phyloP scores from a whole-genome alignment of 2,888 invertebrate species.

The Hydrotaea cyrtoneurina region DNA sequence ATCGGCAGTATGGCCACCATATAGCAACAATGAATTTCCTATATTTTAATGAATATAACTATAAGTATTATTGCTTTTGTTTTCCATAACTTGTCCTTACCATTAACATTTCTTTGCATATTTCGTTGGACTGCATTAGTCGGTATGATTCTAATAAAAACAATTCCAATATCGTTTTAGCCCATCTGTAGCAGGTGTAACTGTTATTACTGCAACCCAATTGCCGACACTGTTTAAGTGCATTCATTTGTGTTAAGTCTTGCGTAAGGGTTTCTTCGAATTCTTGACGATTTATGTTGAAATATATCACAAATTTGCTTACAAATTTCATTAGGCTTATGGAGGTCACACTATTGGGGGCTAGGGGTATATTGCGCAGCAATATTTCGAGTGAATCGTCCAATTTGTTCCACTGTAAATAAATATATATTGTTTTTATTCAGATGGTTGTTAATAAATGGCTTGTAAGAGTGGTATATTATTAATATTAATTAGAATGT shows the following conservation, averaged over 20 bases:
- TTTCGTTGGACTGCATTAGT: constrained; percentile 71
- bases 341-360: constrained; percentile 71
- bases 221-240: constrained; percentile 67
- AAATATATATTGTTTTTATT: neutral
- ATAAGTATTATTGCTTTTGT: neutral
- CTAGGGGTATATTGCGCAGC: constrained; percentile 73
- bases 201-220: constrained; percentile 71
- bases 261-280: constrained; percentile 68
- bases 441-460: too few species aligned
- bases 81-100: constrained; percentile 54
- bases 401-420: constrained; percentile 76
- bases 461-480: too few species aligned
- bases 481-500: too few species aligned
- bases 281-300: constrained; percentile 73
- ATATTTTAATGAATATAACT: neutral
- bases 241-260: constrained; percentile 60
- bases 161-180: constrained; percentile 75
- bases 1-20: constrained; percentile 75
- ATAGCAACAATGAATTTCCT: constrained; percentile 75
- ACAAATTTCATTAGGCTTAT: constrained; percentile 73
- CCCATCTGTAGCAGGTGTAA: constrained; percentile 77
- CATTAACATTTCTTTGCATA: constrained; percentile 70
- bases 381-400: constrained; percentile 78
- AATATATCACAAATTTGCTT: constrained; percentile 72
- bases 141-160: constrained; percentile 76